A percentile compares a stretch with the other conserved stretches of the same genome.
These are phyloP conservation scores for Aphaenogaster floridana DNA, from an alignment of 1,140 invertebrate species.

Conservation along the genomic window DNA sequence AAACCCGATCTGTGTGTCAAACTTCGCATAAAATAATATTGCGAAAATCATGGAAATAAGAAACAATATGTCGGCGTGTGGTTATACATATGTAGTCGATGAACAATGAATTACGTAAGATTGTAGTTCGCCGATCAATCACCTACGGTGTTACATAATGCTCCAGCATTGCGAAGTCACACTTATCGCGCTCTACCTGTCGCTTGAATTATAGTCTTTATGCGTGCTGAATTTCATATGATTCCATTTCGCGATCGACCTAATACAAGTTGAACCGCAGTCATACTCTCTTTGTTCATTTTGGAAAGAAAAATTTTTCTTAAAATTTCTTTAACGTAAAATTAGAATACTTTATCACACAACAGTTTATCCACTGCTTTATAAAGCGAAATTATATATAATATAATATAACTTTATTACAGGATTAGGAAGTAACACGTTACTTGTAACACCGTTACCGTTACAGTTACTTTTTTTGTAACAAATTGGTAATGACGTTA, in stretches of 20 bases:
- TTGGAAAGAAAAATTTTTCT: background rate
- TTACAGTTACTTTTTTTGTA: too few species aligned
- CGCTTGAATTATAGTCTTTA: conserved; percentile 70
- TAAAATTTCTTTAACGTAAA: background rate
- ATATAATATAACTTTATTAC: too few species aligned
- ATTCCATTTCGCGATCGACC: conserved; percentile 59
- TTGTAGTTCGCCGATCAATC: conserved; percentile 58
- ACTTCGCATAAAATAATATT: background rate
- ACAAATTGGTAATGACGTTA: too few species aligned
- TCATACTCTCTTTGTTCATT: conserved; percentile 4
- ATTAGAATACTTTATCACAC: background rate
- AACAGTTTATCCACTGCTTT: background rate
- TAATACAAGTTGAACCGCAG: conserved; percentile 37
- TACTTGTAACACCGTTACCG: too few species aligned
- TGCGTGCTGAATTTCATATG: conserved; percentile 70
- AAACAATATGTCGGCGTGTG: background rate
- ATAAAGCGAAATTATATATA: background rate
- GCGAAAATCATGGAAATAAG: background rate
- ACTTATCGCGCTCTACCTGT: conserved; percentile 56
- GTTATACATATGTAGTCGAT: background rate
- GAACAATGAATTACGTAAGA: conserved; percentile 62
- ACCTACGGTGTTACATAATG: conserved; percentile 57
- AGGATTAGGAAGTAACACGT: too few species aligned
- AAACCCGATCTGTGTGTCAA: background rate
- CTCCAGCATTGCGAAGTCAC: conserved; percentile 58